Evolutionary conservation across 2,113 vertebrate species (phyloP).

Genomic region (Periophthalmodon schlosseri): DNA sequence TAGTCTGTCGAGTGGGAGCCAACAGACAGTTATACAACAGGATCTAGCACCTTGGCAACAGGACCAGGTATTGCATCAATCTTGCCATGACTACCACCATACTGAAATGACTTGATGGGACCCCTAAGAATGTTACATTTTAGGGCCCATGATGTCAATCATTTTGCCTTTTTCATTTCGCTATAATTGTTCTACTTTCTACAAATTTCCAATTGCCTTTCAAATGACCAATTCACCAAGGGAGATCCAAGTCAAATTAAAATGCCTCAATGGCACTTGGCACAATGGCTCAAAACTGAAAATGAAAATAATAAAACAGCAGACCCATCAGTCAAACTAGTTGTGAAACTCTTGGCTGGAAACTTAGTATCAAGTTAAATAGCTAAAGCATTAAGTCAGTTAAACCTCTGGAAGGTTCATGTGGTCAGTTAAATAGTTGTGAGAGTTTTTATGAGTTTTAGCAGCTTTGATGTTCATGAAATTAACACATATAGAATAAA

Average conservation of each 20-base stretch:
- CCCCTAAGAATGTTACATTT: not conserved
- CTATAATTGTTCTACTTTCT: not conserved
- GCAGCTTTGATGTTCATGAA: too few species aligned
- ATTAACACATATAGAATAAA: too few species aligned
- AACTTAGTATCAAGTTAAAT: too few species aligned
- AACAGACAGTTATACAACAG: constrained; percentile 29
- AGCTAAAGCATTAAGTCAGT: too few species aligned
- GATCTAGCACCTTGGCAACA: constrained; percentile 3
- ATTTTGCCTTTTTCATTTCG: not conserved
- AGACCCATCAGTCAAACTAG: too few species aligned
- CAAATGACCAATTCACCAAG: not conserved
- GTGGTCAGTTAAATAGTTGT: too few species aligned
- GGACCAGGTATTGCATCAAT: not conserved
- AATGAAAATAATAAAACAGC: too few species aligned
- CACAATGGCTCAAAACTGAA: too few species aligned
- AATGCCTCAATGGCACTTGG: not conserved
- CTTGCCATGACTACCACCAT: not conserved
- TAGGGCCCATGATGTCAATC: not conserved
- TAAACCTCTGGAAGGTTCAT: too few species aligned
- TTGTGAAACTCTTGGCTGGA: too few species aligned
- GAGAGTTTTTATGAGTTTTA: too few species aligned
- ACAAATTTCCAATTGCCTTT: not conserved
- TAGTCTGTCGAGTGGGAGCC: constrained; percentile 19
- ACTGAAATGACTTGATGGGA: not conserved
- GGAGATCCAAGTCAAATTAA: not conserved